phyloP scores from a whole-genome alignment of 2,888 invertebrate species.

The Gari tellinella region DNA sequence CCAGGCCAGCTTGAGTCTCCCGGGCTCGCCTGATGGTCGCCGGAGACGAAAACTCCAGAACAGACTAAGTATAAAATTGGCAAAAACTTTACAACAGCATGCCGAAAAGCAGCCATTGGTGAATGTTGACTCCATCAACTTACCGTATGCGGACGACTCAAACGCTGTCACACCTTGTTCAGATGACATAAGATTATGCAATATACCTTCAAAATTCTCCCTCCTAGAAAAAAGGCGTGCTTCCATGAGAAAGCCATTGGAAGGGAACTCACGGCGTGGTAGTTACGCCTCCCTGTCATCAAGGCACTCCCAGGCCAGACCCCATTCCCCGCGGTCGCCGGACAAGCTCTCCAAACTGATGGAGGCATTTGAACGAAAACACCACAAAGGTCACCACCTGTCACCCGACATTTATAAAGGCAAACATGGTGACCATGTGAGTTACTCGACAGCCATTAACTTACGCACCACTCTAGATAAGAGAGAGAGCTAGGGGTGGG shows the following conservation, averaged over 20 bases:
- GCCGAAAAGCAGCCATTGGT: slow-evolving; percentile 96
- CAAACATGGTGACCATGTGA: slow-evolving; percentile 50
- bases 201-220: slow-evolving; percentile 85
- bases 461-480: no score
- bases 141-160: slow-evolving; percentile 98
- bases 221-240: slow-evolving; percentile 72
- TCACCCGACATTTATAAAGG: slow-evolving; percentile 83
- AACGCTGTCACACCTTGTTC: slow-evolving; percentile 99
- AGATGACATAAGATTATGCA: slow-evolving; percentile 88
- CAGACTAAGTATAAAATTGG: slow-evolving; percentile 88
- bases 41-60: slow-evolving; percentile 90
- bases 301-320: slow-evolving; percentile 67
- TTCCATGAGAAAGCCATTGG: slow-evolving; percentile 34
- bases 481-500: no score
- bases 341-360: slow-evolving; percentile 86
- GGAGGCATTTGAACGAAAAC: slow-evolving; percentile 64
- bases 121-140: slow-evolving; percentile 89
- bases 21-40: slow-evolving; percentile 97
- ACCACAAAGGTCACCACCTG: slow-evolving; percentile 75
- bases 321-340: slow-evolving; percentile 96
- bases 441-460: no score
- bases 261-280: slow-evolving; percentile 69
- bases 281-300: slow-evolving; percentile 76
- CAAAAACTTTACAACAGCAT: slow-evolving; percentile 54
- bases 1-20: slow-evolving; percentile 98